Evolutionary conservation across 2,797 vertebrate species (phyloP), one percentile per base, ranked within the genome.

Genomic region (Chrosomus eos): DNA sequence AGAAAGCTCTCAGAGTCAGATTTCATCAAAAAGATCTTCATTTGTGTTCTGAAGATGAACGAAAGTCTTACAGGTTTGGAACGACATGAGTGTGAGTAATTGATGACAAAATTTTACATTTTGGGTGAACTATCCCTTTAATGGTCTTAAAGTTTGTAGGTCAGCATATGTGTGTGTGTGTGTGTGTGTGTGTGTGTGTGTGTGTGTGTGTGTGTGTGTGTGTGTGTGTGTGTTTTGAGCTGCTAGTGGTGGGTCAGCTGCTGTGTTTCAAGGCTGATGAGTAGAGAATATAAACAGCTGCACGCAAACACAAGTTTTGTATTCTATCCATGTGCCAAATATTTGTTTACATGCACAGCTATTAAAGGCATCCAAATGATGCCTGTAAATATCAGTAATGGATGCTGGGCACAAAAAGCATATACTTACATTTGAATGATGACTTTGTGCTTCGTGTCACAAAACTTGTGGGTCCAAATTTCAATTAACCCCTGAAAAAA

Each of bases 181-280:
- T 60, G 68, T 81, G 55, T 86, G 31, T 80, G 36, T 84, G 18
- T 80, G 28, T 58, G 21, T 60, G 80, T 83, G 60, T 51, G 40
- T 43, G 60, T 82, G 68, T 81, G 55, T 86, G 51, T 77, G 51
- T 85, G 58, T 80, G 36, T 84, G 18, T 80, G 28, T 58, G 21
- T 60, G 80, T 83, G 60, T 51, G 40, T 43, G 60, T 82, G 68
- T 81, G 58, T 86, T 36, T 70, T 75, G 28, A 36, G 53, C 45
- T 38, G 83, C 87, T 88, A 88, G 89, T 86, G 81, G 91, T 90
- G 87, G 88, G 88, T 87, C 88, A 92, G 91, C 93, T 88, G 91
- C 90, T 93, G 91, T 93, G 88, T 93, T 92, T 93, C 88, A 88
- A 82, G 72, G 53, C 76, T n/a, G 53, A 45, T 74, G 75, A 86